Conservation (phyloP, 92 coral and sea anemone genomes). For the Umimayanthus kanabou region DNA sequence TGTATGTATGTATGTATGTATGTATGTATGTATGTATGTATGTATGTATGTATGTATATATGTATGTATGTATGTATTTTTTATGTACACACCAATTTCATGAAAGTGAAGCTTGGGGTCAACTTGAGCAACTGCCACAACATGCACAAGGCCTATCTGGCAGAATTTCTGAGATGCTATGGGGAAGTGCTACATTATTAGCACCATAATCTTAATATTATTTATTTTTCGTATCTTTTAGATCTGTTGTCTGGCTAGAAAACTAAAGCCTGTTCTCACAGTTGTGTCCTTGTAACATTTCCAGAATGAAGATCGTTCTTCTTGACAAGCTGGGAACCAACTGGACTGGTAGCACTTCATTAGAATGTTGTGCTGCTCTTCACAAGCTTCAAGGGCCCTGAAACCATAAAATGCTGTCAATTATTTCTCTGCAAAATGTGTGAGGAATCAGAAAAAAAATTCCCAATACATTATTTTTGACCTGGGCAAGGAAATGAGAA, state of each 20-base stretch:
- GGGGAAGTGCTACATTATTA: too few species aligned
- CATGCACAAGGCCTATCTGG: too few species aligned
- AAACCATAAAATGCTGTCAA: neutral
- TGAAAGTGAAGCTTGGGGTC: too few species aligned
- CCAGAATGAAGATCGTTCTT: conserved; percentile 84
- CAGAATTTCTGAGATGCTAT: too few species aligned
- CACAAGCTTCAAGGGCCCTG: conserved; percentile 92
- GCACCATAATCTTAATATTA: neutral
- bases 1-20: too few species aligned
- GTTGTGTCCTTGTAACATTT: conserved; percentile 84
- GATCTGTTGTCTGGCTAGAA: neutral
- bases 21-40: too few species aligned
- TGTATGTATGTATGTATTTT: too few species aligned
- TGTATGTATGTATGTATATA: too few species aligned
- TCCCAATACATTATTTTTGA: too few species aligned
- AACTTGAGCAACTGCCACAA: too few species aligned
- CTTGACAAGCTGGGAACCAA: conserved; percentile 81
- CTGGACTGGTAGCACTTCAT: conserved; percentile 82
- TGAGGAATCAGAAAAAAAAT: neutral
- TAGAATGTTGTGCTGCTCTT: conserved; percentile 61
- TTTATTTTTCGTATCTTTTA: neutral
- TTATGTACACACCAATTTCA: too few species aligned
- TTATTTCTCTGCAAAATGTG: neutral
- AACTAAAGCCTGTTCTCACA: conserved; percentile 46
- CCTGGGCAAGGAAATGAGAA: neutral